phyloP scores from a whole-genome alignment of 2,888 invertebrate species.

The Heteromyza rotundicornis region DNA sequence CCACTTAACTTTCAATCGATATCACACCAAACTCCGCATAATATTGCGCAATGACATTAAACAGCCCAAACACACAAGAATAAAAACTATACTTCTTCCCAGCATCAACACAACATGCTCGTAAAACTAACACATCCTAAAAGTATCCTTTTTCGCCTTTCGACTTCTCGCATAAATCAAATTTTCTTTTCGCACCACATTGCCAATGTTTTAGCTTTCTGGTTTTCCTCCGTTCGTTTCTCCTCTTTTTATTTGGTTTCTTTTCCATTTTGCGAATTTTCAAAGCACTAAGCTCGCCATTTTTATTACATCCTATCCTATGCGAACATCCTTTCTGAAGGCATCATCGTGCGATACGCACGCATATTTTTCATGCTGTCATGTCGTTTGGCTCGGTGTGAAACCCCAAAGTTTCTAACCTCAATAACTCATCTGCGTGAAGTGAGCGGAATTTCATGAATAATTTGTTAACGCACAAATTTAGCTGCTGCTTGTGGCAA shows the following conservation, averaged over 20 bases:
- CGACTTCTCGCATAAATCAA: conserved; percentile 37
- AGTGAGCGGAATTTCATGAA: conserved; percentile 44
- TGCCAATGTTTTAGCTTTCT: not conserved
- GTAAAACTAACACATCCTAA: conserved; percentile 20
- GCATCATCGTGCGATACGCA: too few relatives aligned
- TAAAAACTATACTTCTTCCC: not conserved
- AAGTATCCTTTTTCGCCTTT: conserved; percentile 10
- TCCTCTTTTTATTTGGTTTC: not conserved
- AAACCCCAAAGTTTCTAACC: conserved; percentile 9
- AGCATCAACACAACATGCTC: not conserved
- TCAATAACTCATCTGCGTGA: conserved; percentile 23
- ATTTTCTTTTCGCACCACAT: conserved; percentile 39
- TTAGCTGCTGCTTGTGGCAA: not conserved
- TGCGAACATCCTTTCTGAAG: too few relatives aligned
- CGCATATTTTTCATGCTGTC: conserved; percentile 25
- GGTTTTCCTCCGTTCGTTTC: too few relatives aligned
- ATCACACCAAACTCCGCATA: too few relatives aligned
- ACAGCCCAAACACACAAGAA: too few relatives aligned
- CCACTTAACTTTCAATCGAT: too few relatives aligned
- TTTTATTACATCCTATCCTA: too few relatives aligned
- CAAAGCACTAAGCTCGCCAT: not conserved
- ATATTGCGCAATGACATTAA: too few relatives aligned
- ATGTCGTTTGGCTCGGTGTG: not conserved
- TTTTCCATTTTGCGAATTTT: not conserved
- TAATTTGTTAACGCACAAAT: conserved; percentile 41